Evolutionary conservation across 2,888 invertebrate genomes (phyloP), one percentile per base, ranked within the genome.

Genomic region (Elegia similella): DNA sequence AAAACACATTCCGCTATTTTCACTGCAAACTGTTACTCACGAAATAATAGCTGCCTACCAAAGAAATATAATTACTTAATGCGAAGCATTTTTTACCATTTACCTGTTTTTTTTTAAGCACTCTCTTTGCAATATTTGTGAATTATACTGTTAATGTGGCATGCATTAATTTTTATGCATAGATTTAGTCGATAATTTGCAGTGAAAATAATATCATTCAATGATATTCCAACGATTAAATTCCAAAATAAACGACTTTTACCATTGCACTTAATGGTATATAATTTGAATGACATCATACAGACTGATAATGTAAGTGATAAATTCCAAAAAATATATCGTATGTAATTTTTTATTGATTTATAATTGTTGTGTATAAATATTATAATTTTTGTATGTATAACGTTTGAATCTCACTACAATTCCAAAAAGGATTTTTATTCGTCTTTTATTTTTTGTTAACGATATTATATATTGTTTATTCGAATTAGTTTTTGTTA

Each of bases 371-470:
- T 38, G n/a, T 38, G 17, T 43, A 43, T 53, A 50, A 56, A 52
- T 62, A 43, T 57, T 59, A 30, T 57, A 57, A 30, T 47, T 16
- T 55, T 59, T 60, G 58, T 29, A 48, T 13, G n/a, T 48, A 13
- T 48, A 32, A 53, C 58, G 42, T 46, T 56, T 60, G 68, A 69
- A 73, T 71, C 67, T 67, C 65, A 62, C 59, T 60, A 58, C 56
- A 60, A 69, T 68, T 62, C 69, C 65, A 72, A 73, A 73, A 67
- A 64, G 7, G 52, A 47, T 50, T 59, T 15, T 23, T 23, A 23
- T 7, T 62, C 66, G 67, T 67, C 59, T 59, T 65, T 38, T 60
- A 55, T 42, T 42, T 52, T 61, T 55, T 59, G 50, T 55, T 52
- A 16, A 47, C 46, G 55, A 55, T 50, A 34, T 60, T 55, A 43